These are phyloP conservation scores for Nematopogon swammerdamellus DNA, from an alignment of 2,888 invertebrate genomes.

Conservation along the genomic window DNA sequence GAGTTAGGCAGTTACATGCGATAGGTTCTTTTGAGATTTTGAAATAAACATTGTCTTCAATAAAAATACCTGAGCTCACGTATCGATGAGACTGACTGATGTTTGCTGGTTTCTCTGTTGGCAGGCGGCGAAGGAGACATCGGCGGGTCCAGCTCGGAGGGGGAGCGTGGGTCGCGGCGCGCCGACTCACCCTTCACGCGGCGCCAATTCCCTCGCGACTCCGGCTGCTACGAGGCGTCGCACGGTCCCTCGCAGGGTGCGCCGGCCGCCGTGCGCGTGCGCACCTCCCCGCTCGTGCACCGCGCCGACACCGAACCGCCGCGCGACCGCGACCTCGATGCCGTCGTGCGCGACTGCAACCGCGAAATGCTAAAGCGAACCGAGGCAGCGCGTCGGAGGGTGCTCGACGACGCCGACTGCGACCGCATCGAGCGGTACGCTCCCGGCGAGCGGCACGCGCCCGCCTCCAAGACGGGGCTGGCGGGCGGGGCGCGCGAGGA, in stretches of 20 bases:
- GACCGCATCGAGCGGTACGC: constrained; percentile 50
- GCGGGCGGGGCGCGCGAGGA: constrained; percentile 62
- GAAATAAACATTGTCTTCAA: too few relatives aligned
- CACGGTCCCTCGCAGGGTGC: constrained; percentile 44
- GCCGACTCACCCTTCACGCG: constrained; percentile 74
- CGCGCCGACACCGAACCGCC: constrained; percentile 49
- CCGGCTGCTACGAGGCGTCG: constrained; percentile 72
- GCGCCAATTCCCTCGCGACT: constrained; percentile 77
- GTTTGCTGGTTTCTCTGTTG: neutral
- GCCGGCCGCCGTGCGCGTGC: constrained; percentile 43
- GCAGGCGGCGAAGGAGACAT: constrained; percentile 72
- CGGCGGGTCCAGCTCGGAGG: constrained; percentile 78
- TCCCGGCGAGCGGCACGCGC: constrained; percentile 26
- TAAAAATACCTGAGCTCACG: too few relatives aligned
- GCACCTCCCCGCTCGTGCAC: constrained; percentile 58
- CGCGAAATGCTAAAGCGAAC: constrained; percentile 49
- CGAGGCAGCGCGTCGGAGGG: constrained; percentile 55
- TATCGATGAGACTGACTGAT: too few relatives aligned
- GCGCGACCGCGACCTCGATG: constrained; percentile 41
- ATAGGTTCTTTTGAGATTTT: too few relatives aligned
- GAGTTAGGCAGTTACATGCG: too few relatives aligned
- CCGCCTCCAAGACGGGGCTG: constrained; percentile 44
- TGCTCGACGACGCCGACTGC: constrained; percentile 53
- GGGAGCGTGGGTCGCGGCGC: constrained; percentile 48
- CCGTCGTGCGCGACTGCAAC: constrained; percentile 23